Base-by-base conservation (phyloP, 2,888 invertebrate species). In the Tolmerus cingulatus region DNA sequence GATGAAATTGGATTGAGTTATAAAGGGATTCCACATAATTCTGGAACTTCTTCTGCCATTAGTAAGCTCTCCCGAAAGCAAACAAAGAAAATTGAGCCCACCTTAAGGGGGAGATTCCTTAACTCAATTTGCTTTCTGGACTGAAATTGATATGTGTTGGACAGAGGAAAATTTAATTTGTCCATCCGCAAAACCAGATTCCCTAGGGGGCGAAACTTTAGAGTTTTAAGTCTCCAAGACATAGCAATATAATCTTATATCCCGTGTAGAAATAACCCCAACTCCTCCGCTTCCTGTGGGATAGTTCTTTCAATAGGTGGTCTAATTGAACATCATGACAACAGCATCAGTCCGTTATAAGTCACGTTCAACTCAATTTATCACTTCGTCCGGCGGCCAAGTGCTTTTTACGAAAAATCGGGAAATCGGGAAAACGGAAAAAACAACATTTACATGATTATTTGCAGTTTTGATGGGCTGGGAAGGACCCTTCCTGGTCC, bases 401-500 rank as follows among this genome's bases (percentile, higher is more conserved):
- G 74, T 30, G 79, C 86, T 84, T 74, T 84, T 84, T 81, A n/a
- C 40, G 55, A n/a, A 55, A 57, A 79, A 43, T 19, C 23, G 34
- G 30, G 14, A 57, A 79, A 43, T 19, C 23, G 34, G 30, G 14
- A 82, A 57, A 82, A 82, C 74, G 88, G 85, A 88, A 88, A 88
- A 88, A 88, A 87, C 86, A 88, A 87, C 88, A 88, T 88, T 88
- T 88, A 88, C 87, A 88, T 88, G 88, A 88, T 88, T 88, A 88
- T 88, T 88, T 88, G 88, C 88, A 87, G 86, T 88, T 88, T 87
- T 87, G 55, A 55, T 77, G 55, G 74, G 34, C 19, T 76, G 76
- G 27, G 16, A 77, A 55, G 37, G 46, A 77, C 66, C 74, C 79
- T 79, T 66, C 16, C 78, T 23, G 23, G 9, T 14, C 16, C 30